Conservation (phyloP, 2,113 vertebrate genomes). For the Phycodurus eques region DNA sequence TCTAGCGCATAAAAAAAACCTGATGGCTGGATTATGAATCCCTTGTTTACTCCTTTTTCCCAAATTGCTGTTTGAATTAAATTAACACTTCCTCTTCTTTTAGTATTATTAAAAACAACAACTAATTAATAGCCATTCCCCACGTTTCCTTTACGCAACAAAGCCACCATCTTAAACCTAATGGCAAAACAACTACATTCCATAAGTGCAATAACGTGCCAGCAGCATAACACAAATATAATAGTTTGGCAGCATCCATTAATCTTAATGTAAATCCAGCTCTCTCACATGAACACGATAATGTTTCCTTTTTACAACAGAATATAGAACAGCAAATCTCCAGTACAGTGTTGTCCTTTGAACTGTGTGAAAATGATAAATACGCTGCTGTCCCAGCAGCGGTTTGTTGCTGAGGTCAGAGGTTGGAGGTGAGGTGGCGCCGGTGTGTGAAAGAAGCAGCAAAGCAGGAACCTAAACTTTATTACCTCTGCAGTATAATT, state of each 20-base stretch:
- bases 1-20: background rate
- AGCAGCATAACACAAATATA: background rate
- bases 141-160: background rate
- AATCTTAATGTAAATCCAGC: background rate
- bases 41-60: background rate
- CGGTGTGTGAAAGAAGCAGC: conserved; percentile 69
- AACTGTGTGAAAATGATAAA: conserved; percentile 47
- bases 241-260: background rate
- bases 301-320: conserved; percentile 24
- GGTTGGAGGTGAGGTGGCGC: conserved; percentile 59
- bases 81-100: background rate
- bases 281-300: conserved; percentile 8
- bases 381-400: conserved; percentile 37
- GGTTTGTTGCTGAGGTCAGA: conserved; percentile 41
- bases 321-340: conserved; percentile 35
- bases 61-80: background rate
- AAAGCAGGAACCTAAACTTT: conserved; percentile 64
- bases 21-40: background rate
- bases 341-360: conserved; percentile 46
- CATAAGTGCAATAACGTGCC: background rate
- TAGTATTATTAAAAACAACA: background rate
- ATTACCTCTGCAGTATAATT: conserved; percentile 70
- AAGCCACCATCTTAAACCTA: background rate
- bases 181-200: background rate
- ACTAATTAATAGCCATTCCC: background rate